Conservation (phyloP, 2,888 invertebrate species). For the Papilio gigon region DNA sequence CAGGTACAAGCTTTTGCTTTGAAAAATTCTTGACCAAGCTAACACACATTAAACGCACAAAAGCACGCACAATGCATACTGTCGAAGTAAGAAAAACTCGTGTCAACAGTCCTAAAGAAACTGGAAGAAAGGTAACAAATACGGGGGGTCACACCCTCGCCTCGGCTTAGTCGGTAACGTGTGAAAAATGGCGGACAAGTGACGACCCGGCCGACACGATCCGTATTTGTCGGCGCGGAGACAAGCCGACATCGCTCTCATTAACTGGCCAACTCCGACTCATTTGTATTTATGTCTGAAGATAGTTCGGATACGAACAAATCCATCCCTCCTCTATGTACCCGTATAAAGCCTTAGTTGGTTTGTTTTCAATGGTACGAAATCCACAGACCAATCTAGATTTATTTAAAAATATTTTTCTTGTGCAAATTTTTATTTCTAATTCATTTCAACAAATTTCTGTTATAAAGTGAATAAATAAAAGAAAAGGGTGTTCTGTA, state of each 20-base stretch:
- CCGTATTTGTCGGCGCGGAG: slow-evolving; percentile 62
- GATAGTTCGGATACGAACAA: slow-evolving; percentile 50
- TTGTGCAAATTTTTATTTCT: no score
- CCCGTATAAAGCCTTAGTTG: slow-evolving; percentile 9
- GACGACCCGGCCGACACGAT: slow-evolving; percentile 51
- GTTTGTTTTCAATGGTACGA: neutral
- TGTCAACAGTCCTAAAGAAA: slow-evolving; percentile 6
- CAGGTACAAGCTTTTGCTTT: no score
- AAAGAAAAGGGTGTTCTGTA: no score
- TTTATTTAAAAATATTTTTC: no score
- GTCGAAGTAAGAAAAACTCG: neutral
- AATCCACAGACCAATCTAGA: neutral
- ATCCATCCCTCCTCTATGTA: slow-evolving; percentile 43
- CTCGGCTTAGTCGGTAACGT: slow-evolving; percentile 49
- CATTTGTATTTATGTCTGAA: slow-evolving; percentile 71
- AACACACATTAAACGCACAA: neutral
- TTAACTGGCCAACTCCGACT: slow-evolving; percentile 59
- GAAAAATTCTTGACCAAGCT: no score
- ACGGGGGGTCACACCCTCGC: slow-evolving; percentile 39
- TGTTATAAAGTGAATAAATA: no score
- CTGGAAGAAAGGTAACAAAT: slow-evolving; percentile 43
- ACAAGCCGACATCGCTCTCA: slow-evolving; percentile 68
- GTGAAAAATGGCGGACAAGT: slow-evolving; percentile 57
- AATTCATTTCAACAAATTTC: no score
- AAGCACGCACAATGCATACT: neutral